Evolutionary conservation across 2,113 vertebrate genomes (phyloP), one percentile per base, ranked within the genome.

Genomic region (Sprattus sprattus): DNA sequence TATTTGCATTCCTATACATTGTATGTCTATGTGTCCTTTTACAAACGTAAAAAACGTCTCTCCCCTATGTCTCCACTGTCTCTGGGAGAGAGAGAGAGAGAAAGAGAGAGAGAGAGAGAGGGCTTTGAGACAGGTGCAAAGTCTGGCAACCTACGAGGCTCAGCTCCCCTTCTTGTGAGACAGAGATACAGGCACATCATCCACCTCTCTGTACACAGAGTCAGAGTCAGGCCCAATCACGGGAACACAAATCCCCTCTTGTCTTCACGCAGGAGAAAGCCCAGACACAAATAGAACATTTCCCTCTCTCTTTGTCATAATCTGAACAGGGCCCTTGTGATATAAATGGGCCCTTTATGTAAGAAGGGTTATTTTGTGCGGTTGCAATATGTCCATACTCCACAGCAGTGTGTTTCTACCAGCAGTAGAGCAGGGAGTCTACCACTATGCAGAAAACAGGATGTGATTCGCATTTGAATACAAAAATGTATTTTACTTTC

Each of bases 251-350:
- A 82, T 67, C 54, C 45, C 15, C n/a, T 81, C 32, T 71, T 28
- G 81, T 46, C 60, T 86, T n/a, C 22, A 6, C 45, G 25, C 18
- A 15, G 49, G 57, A 67, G 57, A 83, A 47, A 64, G 50, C 39
- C 22, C 52, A 11, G 16, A 45, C 7, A 22, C 60, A 64, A 64
- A 46, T 15, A 25, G 9, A 60, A n/a, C 20, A 2, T 28, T 81
- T 81, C 64, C 50, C 78, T 9, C n/a, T 11, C 81, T 82, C 45
- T 83, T 86, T 57, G 57, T 82, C 54, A 50, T 28, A 20, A 57
- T 80, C 6, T 82, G 32, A 83, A 1, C 16, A 32, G 81, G 57
- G 46, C 54, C 47, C 20, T 47, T 50, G 57, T 52, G 81, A 11
- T n/a, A 85, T 11, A 82, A 87, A 80, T 64, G 82, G 47, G 22